These are phyloP conservation scores for Leptinotarsa undecemlineata DNA, from an alignment of 1,140 invertebrate genomes.

Conservation along the genomic window DNA sequence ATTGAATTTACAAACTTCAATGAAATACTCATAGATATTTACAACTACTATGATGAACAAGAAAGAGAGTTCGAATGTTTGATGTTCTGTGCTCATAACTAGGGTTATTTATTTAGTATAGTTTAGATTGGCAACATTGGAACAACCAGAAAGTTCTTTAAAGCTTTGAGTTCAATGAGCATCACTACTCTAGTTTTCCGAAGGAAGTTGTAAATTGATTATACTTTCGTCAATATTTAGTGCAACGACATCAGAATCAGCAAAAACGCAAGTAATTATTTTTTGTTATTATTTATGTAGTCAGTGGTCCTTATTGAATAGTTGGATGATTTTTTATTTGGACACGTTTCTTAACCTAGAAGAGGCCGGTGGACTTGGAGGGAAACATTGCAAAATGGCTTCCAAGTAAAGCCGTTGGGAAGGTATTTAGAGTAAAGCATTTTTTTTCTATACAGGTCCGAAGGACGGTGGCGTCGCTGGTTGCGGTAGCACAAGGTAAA, in stretches of 20 bases:
- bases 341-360: slow-evolving; percentile 51
- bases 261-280: slow-evolving; percentile 34
- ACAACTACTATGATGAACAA: too few relatives aligned
- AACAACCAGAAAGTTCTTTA: slow-evolving; percentile 13
- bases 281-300: slow-evolving; percentile 13
- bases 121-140: slow-evolving; percentile 17
- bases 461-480: slow-evolving; percentile 69
- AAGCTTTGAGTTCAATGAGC: slow-evolving; percentile 13
- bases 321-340: slow-evolving; percentile 24
- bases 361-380: slow-evolving; percentile 45
- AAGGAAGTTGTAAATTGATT: slow-evolving; percentile 21
- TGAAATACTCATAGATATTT: too few relatives aligned
- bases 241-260: slow-evolving; percentile 16
- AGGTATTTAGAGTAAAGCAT: slow-evolving; percentile 32
- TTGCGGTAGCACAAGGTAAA: slow-evolving; percentile 62
- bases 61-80: too few relatives aligned
- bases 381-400: slow-evolving; percentile 49
- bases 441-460: slow-evolving; percentile 64
- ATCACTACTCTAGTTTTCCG: slow-evolving; percentile 4
- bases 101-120: not conserved
- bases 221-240: not conserved
- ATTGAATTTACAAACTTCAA: too few relatives aligned
- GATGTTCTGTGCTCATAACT: not conserved
- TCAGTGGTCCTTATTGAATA: slow-evolving; percentile 6
- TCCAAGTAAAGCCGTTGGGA: slow-evolving; percentile 33